A percentile compares a stretch with the other conserved stretches of the same genome.
Evolutionary conservation across 2,888 invertebrate species (phyloP).

Genomic region (Microctonus hyperodae): DNA sequence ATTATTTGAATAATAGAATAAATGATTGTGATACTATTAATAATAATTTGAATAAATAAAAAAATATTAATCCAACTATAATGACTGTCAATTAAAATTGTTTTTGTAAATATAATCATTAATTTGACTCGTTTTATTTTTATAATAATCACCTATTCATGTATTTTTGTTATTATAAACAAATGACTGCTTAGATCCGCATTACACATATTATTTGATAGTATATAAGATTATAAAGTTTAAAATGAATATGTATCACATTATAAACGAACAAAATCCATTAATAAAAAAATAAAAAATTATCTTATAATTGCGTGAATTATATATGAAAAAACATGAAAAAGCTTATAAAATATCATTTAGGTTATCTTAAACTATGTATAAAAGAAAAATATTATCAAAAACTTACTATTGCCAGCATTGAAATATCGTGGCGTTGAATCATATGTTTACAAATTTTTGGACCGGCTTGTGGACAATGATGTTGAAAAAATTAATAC

Average conservation of each 20-base stretch:
- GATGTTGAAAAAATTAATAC: slow-evolving; percentile 12
- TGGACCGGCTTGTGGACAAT: slow-evolving; percentile 1
- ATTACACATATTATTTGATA: slow-evolving; percentile 2
- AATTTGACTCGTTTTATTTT: too few species aligned
- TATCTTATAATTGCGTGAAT: not conserved
- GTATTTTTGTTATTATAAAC: not conserved
- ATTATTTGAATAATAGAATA: too few species aligned
- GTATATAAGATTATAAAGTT: too few species aligned
- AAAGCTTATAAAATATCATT: not conserved
- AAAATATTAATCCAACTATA: too few species aligned
- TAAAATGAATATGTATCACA: not conserved
- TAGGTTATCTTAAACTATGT: not conserved
- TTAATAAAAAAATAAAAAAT: not conserved
- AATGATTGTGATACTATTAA: too few species aligned
- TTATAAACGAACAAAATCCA: not conserved
- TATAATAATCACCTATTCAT: too few species aligned
- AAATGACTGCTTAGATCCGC: not conserved
- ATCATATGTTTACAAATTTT: not conserved
- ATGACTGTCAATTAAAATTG: not conserved
- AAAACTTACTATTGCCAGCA: not conserved
- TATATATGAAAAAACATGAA: too few species aligned
- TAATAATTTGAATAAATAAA: too few species aligned
- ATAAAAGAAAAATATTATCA: not conserved
- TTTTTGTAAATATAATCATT: not conserved
- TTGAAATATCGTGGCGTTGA: not conserved